A percentile compares a stretch with the other conserved stretches of the same genome.
phyloP scores from a whole-genome alignment of 2,797 vertebrate genomes.

The Todus mexicanus region DNA sequence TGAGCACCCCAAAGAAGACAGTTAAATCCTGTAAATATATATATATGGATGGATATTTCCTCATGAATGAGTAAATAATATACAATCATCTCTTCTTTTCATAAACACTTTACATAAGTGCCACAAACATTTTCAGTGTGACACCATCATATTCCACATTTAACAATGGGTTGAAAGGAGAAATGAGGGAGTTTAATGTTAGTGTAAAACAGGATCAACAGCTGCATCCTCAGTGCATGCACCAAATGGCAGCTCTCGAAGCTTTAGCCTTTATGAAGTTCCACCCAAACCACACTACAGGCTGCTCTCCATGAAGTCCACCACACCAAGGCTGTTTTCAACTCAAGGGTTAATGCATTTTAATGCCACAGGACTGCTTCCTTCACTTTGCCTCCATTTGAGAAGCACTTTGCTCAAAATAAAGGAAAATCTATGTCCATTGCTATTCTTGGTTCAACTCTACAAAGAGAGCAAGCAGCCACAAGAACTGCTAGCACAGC shows the following conservation, averaged over 20 bases:
- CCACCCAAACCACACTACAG: neutral
- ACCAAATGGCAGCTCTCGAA: neutral
- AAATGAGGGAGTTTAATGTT: neutral
- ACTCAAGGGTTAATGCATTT: accelerated
- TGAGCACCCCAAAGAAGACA: neutral
- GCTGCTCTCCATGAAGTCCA: neutral
- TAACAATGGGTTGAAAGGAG: neutral
- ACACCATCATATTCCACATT: neutral
- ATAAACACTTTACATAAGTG: neutral
- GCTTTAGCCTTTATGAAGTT: neutral
- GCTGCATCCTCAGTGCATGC: neutral
- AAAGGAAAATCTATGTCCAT: neutral
- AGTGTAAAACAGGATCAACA: neutral
- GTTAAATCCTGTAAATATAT: neutral
- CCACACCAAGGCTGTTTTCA: neutral
- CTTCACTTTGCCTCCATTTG: neutral
- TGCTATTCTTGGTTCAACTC: neutral
- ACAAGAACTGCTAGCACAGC: neutral
- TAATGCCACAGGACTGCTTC: neutral
- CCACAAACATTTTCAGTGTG: neutral
- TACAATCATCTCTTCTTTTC: neutral
- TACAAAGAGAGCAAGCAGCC: neutral
- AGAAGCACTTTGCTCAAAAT: neutral
- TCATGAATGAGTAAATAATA: neutral
- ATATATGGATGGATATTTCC: neutral